phyloP scores from a whole-genome alignment of 2,797 vertebrate genomes.

The Falco rusticolus region DNA sequence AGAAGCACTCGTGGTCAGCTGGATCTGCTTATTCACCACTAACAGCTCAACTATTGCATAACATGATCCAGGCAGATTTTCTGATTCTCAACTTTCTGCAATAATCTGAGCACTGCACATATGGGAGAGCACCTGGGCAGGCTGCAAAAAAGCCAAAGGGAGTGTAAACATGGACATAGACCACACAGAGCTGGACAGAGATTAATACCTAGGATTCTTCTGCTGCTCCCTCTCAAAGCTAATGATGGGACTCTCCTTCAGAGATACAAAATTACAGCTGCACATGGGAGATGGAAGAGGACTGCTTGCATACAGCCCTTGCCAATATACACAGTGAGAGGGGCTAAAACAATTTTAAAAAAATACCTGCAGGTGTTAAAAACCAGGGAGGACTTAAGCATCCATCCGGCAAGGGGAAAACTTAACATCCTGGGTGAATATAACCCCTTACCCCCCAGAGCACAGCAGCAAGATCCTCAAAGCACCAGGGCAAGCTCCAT shows the following conservation, averaged over 20 bases:
- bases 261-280: not conserved
- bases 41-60: not conserved
- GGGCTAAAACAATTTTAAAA: too few relatives aligned
- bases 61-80: not conserved
- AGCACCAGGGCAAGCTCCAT: not conserved
- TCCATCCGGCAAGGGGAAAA: not conserved
- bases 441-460: not conserved
- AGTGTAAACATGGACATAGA: accelerated
- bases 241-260: accelerated
- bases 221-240: not conserved
- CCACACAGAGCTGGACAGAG: not conserved
- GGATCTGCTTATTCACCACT: not conserved
- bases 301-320: not conserved
- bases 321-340: not conserved
- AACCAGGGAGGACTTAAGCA: not conserved
- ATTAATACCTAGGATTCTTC: not conserved
- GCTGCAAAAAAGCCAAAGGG: not conserved
- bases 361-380: not conserved
- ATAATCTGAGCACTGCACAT: accelerated
- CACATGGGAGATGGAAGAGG: not conserved
- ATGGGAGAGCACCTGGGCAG: not conserved
- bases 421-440: accelerated
- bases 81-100: not conserved
- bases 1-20: not conserved
- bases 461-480: not conserved